Evolutionary conservation across 2,888 invertebrate species (phyloP), one percentile per base, ranked within the genome.

Genomic region (Pheosia tremula): DNA sequence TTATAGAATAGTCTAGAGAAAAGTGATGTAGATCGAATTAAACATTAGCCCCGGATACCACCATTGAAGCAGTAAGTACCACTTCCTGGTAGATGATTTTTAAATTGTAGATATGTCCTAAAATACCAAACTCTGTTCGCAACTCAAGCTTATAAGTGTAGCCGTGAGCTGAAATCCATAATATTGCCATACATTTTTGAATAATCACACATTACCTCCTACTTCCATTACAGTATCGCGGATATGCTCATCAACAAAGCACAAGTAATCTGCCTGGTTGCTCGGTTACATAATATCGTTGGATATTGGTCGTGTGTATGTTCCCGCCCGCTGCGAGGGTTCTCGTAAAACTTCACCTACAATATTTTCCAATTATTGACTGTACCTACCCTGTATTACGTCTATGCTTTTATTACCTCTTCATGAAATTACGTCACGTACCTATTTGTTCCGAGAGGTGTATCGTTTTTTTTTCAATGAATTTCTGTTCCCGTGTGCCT

Each of bases 351-450:
- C 63, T 61, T 61, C 56, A 59, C 74, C 68, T 72, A 76, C 78
- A 75, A 82, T 82, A 81, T 81, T 81, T 84, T 75, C 75, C 80
- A 82, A 82, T 82, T 82, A 82, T 81, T 82, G 80, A 77, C 77
- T 77, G 69, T 68, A 69, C n/a, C 77, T 68, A 69, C 77, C 74
- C 74, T 77, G 75, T 67, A 68, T 69, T 72, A 63, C 69, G 55
- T 59, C 66, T 63, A 66, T 74, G 74, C 70, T 78, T 68, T 72
- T 78, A 78, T 79, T 76, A 79, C 75, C 66, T 73, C 77, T 72
- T 70, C 69, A 72, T 75, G 71, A 69, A 74, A 63, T 63, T 63
- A 66, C 68, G 59, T 59, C 61, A 57, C 41, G 57, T 67, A n/a
- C n/a, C n/a, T n/a, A 56, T 58, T 60, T 64, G 62, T 50, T 50